phyloP scores from a whole-genome alignment of 2,113 vertebrate species.

The Dermatemys mawii region DNA sequence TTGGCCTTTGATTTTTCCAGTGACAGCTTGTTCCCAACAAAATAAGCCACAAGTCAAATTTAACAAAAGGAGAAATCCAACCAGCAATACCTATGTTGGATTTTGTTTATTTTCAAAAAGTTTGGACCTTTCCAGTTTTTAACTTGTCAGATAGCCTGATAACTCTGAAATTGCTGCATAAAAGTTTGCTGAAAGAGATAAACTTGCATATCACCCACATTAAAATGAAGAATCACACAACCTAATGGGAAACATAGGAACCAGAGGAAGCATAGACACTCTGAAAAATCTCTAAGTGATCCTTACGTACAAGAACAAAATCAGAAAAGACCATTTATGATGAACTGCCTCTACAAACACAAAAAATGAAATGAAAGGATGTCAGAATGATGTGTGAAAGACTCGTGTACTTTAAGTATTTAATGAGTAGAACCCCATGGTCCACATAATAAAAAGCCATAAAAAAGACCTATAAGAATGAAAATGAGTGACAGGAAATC shows the following conservation, averaged over 20 bases:
- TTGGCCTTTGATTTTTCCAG: slow-evolving; percentile 18
- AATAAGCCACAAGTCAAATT: not conserved
- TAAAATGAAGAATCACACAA: slow-evolving; percentile 1
- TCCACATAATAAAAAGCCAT: not conserved
- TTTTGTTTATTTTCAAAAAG: slow-evolving; percentile 42
- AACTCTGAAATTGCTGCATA: slow-evolving; percentile 45
- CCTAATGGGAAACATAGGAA: slow-evolving; percentile 6
- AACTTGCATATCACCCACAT: slow-evolving; percentile 46
- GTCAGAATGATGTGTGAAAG: not conserved
- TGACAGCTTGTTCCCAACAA: not conserved
- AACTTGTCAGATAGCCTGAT: not conserved
- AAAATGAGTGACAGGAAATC: not conserved
- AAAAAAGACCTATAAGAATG: not conserved
- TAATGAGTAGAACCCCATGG: not conserved
- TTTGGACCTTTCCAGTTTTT: not conserved
- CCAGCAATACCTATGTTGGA: not conserved
- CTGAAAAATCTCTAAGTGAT: not conserved
- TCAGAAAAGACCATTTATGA: not conserved
- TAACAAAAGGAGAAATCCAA: not conserved
- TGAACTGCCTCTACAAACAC: not conserved
- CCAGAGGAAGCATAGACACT: not conserved
- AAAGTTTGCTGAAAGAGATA: slow-evolving; percentile 53
- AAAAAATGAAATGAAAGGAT: not conserved
- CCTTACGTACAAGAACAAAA: not conserved
- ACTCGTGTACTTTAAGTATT: not conserved